Conservation (phyloP, 2,888 invertebrate genomes). For the Cyaniris semiargus region DNA sequence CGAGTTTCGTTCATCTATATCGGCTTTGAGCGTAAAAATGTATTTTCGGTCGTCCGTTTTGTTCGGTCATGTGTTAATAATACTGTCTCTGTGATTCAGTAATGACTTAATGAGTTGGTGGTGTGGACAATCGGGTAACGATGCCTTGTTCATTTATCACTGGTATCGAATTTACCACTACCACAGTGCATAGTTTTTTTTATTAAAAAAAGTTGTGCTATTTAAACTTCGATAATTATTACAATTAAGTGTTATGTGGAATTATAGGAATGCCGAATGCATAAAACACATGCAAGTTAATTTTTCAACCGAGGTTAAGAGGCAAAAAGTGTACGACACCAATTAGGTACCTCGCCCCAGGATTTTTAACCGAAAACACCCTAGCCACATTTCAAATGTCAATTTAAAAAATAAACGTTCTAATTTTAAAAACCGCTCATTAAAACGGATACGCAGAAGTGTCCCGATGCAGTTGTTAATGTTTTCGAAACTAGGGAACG, state of each 20-base stretch:
- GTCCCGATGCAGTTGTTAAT: constrained; percentile 44
- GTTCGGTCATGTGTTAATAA: constrained; percentile 69
- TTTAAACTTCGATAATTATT: no score
- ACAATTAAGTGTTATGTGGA: no score
- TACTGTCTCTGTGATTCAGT: constrained; percentile 37
- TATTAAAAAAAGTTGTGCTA: no score
- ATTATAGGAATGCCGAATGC: background rate
- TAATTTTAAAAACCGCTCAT: constrained; percentile 58
- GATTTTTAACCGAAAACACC: constrained; percentile 25
- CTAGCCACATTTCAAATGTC: constrained; percentile 42
- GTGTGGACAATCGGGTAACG: background rate
- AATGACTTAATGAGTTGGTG: constrained; percentile 16
- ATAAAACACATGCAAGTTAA: background rate
- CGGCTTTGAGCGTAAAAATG: constrained; percentile 43
- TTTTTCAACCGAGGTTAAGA: background rate
- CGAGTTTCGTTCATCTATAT: constrained; percentile 57
- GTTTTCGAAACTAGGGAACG: constrained; percentile 44
- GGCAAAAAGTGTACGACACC: constrained; percentile 11
- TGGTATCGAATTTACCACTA: background rate
- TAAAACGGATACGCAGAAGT: constrained; percentile 57
- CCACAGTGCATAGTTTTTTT: no score
- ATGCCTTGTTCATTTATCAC: background rate
- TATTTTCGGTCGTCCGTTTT: constrained; percentile 58
- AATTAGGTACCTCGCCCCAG: constrained; percentile 41
- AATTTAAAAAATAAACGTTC: constrained; percentile 56